Evolutionary conservation across 2,888 invertebrate genomes (phyloP), one percentile per base, ranked within the genome.

Genomic region (Lamellibrachia satsuma): DNA sequence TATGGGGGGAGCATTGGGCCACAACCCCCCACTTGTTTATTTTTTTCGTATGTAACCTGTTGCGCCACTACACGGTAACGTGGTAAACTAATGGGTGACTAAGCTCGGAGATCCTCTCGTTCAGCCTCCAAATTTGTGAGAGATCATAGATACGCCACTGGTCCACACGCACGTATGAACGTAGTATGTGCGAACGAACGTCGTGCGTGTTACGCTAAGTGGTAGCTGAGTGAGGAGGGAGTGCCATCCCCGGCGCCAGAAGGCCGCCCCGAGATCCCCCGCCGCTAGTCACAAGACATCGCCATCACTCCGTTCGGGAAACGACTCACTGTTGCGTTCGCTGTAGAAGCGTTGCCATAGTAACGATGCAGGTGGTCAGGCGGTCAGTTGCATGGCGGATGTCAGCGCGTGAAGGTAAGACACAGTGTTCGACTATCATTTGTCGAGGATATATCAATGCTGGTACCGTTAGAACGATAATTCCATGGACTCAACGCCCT

Each of bases 321-420:
- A 22, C 22, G 75, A 3, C n/a, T 75, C 75, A 3, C n/a, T 11
- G 75, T 75, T 75, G 75, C n/a, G 75, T n/a, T 15, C 75, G n/a
- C 75, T 6, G 75, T n/a, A 75, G 75, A 75, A 15, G 22, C 75
- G 75, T 75, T 75, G 75, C 75, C 22, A 75, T 75, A 75, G 75
- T 6, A 75, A 75, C 75, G 75, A 75, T 75, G 75, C 75, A 75
- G n/a, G 6, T 75, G 75, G 75, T 75, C 22, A 75, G 15, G n/a
- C 75, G 2, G 75, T 75, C 75, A 75, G 75, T 75, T 75, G 22
- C 75, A n/a, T 75, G 75, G 75, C 22, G 75, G n/a, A 22, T 15
- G 75, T 75, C 75, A 75, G 75, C 75, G n/a, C 75, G 75, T 75
- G 6, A 75, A 75, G 75, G 75, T 75, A 75, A 75, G 75, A 75